Conservation (phyloP, 2,113 vertebrate species). For the Sakesphorus luctuosus region DNA sequence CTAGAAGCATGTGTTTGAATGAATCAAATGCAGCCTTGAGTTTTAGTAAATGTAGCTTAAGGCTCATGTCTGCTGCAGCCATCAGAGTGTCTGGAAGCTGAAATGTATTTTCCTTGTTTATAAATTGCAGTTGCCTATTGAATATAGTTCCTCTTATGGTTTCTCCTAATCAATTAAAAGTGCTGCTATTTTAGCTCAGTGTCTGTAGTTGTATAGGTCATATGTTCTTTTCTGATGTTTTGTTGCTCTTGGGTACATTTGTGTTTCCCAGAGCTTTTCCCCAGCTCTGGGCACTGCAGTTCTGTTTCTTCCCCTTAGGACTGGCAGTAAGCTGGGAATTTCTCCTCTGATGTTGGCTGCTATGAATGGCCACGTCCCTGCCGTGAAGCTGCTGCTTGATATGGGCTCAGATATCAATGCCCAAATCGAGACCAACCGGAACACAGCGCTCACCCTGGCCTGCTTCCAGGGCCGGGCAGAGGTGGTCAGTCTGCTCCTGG, state of each 20-base stretch:
- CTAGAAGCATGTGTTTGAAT: neutral
- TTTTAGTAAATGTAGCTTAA: neutral
- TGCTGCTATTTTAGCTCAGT: neutral
- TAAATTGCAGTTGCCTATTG: neutral
- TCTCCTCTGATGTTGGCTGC: slow-evolving; percentile 98
- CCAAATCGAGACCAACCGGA: slow-evolving; percentile 98
- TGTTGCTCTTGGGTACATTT: neutral
- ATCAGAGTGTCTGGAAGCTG: neutral
- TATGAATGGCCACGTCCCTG: slow-evolving; percentile 97
- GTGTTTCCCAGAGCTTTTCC: neutral
- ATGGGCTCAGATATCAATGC: slow-evolving; percentile 99
- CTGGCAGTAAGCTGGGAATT: slow-evolving; percentile 97
- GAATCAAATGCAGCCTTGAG: neutral
- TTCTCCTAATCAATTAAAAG: neutral
- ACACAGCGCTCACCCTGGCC: slow-evolving; percentile 95
- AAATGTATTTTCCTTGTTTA: neutral
- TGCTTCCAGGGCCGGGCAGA: slow-evolving; percentile 98
- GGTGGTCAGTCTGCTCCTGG: slow-evolving; percentile 95
- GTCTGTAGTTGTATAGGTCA: neutral
- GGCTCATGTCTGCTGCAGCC: neutral
- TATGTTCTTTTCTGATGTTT: neutral
- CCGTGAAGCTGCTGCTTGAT: slow-evolving; percentile 94
- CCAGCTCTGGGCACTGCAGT: neutral
- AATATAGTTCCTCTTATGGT: neutral
- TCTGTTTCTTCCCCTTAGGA: slow-evolving; percentile 78